Base-by-base conservation (phyloP, 2,113 vertebrate species). In the Sterrhoptilus dennistouni region DNA sequence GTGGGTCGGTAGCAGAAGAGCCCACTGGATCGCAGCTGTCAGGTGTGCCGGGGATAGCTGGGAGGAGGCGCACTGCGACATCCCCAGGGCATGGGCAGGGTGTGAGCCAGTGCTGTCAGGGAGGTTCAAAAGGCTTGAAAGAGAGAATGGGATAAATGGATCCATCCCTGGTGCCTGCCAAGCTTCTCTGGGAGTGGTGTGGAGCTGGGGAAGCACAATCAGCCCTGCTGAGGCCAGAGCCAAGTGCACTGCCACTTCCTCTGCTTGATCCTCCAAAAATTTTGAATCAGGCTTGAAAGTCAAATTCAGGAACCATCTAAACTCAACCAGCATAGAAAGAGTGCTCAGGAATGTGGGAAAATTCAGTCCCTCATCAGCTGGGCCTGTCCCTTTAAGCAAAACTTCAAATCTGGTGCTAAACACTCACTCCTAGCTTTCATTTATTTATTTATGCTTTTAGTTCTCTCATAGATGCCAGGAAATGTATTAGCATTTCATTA, bases 401-500 rank as follows among this genome's bases (percentile, higher is more conserved):
- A n/a, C 56, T 89, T 79, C 12, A 45, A 74, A 33, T 35, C 70
- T 83, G 59, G 16, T 50, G n/a, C 66, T 78, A 47, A 89, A 66
- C 50, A 4, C 60, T 77, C 54, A 28, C 25, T 90, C 59, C 52
- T 4, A 1, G 42, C 59, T 87, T 93, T 59, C 87, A 59, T 76
- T 95, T 91, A 93, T 83, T 95, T 96, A 94, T 94, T 96, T 95
- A 91, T 95, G 93, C 90, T 77, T 93, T 89, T 95, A 95, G 88
- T 95, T 95, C 82, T 50, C 87, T 96, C 54, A 70, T 91, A 79
- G 78, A 95, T 90, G 45, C 91, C n/a, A 44, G 82, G 50, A 89
- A 95, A 79, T 36, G 42, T 95, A 96, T 97, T 94, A 93, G 93
- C 93, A 93, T 95, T 96, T 94, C 95, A 93, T 96, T 96, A 95